Conservation (phyloP, 1,140 invertebrate species). For the Aphidius gifuensis region DNA sequence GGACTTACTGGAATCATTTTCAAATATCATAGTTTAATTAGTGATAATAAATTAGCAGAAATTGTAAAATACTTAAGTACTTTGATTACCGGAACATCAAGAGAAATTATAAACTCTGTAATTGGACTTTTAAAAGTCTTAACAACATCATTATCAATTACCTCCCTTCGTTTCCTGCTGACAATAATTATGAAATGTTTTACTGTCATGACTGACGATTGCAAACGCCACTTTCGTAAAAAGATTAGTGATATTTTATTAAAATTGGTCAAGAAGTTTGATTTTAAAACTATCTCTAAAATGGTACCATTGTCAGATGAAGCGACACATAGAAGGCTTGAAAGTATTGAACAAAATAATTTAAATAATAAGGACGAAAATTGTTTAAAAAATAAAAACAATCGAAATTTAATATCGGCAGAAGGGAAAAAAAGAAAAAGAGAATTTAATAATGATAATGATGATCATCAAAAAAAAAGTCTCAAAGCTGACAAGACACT, state of each 20-base stretch:
- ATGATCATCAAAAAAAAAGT: no score
- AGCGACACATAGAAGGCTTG: slow-evolving; percentile 72
- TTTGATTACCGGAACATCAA: slow-evolving; percentile 61
- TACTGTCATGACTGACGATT: slow-evolving; percentile 77
- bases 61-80: slow-evolving; percentile 69
- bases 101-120: slow-evolving; percentile 70
- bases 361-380: no score
- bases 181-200: slow-evolving; percentile 66
- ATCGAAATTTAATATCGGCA: no score
- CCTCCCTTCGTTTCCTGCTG: slow-evolving; percentile 60
- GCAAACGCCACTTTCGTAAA: slow-evolving; percentile 76
- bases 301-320: slow-evolving; percentile 69
- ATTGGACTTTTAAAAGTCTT: slow-evolving; percentile 75
- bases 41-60: slow-evolving; percentile 63
- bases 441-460: no score
- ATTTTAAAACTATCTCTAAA: slow-evolving; percentile 66
- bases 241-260: slow-evolving; percentile 80
- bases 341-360: slow-evolving; percentile 63
- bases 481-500: no score
- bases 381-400: no score
- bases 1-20: slow-evolving; percentile 70
- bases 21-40: slow-evolving; percentile 70
- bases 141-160: slow-evolving; percentile 59
- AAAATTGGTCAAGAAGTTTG: slow-evolving; percentile 79
- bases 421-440: no score